These are phyloP conservation scores for Leguminivora glycinivorella DNA, from an alignment of 1,140 invertebrate species.

Conservation along the genomic window DNA sequence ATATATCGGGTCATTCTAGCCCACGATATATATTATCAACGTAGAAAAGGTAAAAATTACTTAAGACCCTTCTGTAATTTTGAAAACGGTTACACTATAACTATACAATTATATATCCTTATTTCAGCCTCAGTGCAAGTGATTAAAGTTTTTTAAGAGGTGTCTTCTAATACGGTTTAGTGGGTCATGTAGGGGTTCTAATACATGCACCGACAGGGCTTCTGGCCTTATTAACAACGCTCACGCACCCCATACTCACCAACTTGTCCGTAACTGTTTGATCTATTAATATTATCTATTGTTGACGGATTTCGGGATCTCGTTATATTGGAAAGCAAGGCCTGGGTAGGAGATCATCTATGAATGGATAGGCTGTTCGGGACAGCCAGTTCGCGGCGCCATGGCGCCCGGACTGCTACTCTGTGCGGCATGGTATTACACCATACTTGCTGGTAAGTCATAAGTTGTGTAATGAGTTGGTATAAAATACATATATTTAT, in stretches of 20 bases:
- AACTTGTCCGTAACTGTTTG: background rate
- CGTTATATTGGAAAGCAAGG: background rate
- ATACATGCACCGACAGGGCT: conserved; percentile 54
- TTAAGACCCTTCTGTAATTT: too few relatives aligned
- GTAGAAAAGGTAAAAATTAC: too few relatives aligned
- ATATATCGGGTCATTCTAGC: too few relatives aligned
- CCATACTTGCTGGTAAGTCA: conserved; percentile 65
- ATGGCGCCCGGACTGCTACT: conserved; percentile 63
- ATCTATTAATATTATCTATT: background rate
- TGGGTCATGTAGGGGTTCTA: conserved; percentile 62
- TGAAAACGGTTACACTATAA: too few relatives aligned
- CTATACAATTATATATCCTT: background rate
- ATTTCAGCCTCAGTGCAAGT: background rate
- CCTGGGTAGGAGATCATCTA: background rate
- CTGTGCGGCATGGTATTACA: conserved; percentile 69
- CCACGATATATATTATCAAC: too few relatives aligned
- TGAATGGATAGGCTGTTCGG: background rate
- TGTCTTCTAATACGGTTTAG: conserved; percentile 46
- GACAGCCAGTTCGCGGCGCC: conserved; percentile 49
- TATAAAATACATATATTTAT: too few relatives aligned
- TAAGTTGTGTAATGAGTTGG: too few relatives aligned
- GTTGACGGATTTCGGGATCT: background rate
- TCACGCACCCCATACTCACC: background rate
- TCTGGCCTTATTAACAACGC: conserved; percentile 35
- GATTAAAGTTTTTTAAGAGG: conserved; percentile 34